These are phyloP conservation scores for Ailurus styani DNA, from an alignment of 2,113 vertebrate genomes.

Conservation along the genomic window DNA sequence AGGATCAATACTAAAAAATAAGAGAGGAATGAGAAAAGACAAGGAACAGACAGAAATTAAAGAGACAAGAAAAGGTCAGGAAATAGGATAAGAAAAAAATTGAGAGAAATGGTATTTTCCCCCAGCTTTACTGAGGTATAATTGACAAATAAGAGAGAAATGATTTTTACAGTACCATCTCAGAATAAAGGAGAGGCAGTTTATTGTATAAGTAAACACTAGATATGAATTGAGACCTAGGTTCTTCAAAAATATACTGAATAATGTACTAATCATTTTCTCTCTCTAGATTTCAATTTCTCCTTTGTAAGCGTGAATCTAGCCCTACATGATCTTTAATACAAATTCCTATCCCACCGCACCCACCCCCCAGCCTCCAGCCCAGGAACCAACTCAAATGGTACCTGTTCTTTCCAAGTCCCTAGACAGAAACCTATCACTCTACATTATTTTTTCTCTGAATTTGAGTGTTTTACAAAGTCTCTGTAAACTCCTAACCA, in stretches of 20 bases:
- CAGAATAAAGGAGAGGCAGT: not conserved
- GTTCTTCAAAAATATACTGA: not conserved
- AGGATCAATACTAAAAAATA: not conserved
- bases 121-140: not conserved
- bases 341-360: not conserved
- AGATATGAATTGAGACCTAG: not conserved
- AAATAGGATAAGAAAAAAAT: not conserved
- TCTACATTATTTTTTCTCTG: not conserved
- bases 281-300: not conserved
- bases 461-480: slow-evolving; percentile 40
- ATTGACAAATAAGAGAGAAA: not conserved
- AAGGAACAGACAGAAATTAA: not conserved
- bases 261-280: not conserved
- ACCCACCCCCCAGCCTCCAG: fast-evolving
- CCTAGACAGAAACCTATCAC: not conserved
- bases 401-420: not conserved
- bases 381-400: slow-evolving; percentile 14
- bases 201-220: not conserved
- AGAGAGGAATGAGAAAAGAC: not conserved
- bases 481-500: not conserved
- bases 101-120: not conserved
- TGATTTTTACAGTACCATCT: not conserved
- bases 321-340: not conserved
- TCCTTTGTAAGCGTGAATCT: slow-evolving; percentile 19
- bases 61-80: not conserved